Base-by-base conservation (phyloP, 1,140 invertebrate genomes). In the Caenorhabditis remanei region DNA sequence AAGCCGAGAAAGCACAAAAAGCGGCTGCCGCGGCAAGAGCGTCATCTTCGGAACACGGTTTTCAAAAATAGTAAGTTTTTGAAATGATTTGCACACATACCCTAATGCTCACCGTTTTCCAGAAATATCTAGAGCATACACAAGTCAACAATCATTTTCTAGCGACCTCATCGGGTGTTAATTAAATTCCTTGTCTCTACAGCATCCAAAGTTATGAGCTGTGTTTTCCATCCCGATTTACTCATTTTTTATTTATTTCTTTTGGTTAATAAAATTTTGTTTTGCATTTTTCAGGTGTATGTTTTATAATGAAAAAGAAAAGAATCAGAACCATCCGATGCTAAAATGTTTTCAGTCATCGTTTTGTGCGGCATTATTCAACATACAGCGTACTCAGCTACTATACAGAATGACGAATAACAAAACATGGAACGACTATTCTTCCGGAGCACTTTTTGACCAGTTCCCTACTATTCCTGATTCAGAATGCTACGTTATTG, bases 161-260 rank as follows among this genome's bases (percentile, higher is more conserved):
- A 53, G 43, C n/a, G 71, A 24, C n/a, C 3, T 79, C 9, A 21
- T n/a, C 71, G 71, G 71, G 71, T 79, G 32, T 50, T n/a, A 32
- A 6, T 4, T 14, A 24, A 43, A 14, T 79, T 79, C 71, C 71
- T 79, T 79, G 71, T 79, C 71, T 53, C 43, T 48, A 32, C 46
- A 50, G 11, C 41, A 32, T 32, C 16, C 24, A 32, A 46, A 46
- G 65, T 71, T 41, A 41, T 71, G 11, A 19, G 46, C 11, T 21
- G 7, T 13, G 11, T 11, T 24, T 6, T 24, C n/a, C 40, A 46
- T 71, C 40, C 65, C 41, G 65, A 63, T 71, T 46, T 71, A 71
- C 6, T 63, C 21, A 63, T 63, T 7, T 63, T 63, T 63, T 63
- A 63, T 16, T 63, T 16, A 63, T 11, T 7, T n/a, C n/a, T 58